These are phyloP conservation scores for Ophion slaviceki DNA, from an alignment of 2,888 invertebrate genomes.

Conservation along the genomic window DNA sequence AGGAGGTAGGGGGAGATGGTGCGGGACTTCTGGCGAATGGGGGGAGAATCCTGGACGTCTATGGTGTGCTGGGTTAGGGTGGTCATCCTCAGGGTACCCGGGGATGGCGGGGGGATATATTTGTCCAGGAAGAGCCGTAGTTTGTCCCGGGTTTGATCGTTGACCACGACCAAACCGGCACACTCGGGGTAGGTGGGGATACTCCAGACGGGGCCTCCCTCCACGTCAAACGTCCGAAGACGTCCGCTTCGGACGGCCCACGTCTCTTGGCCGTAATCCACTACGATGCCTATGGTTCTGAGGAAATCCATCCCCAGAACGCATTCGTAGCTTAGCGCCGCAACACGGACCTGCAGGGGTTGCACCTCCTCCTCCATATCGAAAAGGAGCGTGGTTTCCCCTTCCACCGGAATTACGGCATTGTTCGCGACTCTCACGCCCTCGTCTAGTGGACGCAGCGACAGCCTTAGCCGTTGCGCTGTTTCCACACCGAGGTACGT, in stretches of 20 bases:
- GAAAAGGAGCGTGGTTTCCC: conserved; percentile 1
- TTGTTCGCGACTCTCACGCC: conserved; percentile 23
- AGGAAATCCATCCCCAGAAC: conserved; percentile 20
- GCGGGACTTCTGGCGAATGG: too few relatives aligned
- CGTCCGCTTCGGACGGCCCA: neutral
- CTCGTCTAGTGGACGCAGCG: neutral
- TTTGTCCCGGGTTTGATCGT: too few relatives aligned
- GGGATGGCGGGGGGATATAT: too few relatives aligned
- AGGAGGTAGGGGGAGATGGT: too few relatives aligned
- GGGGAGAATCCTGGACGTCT: too few relatives aligned
- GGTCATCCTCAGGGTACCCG: too few relatives aligned
- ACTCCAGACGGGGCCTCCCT: neutral
- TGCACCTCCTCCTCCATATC: too few relatives aligned
- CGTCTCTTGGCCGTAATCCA: neutral
- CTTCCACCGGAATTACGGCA: neutral
- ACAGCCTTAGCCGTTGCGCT: neutral
- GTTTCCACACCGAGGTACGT: neutral
- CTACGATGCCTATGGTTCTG: neutral
- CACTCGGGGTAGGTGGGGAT: neutral
- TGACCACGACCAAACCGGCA: neutral
- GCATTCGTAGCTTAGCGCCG: neutral
- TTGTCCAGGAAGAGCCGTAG: too few relatives aligned
- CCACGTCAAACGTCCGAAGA: neutral
- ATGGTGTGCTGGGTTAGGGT: too few relatives aligned
- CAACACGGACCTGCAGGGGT: too few relatives aligned